Base-by-base conservation (phyloP, 2,888 invertebrate species). In the Thecophora atra region DNA sequence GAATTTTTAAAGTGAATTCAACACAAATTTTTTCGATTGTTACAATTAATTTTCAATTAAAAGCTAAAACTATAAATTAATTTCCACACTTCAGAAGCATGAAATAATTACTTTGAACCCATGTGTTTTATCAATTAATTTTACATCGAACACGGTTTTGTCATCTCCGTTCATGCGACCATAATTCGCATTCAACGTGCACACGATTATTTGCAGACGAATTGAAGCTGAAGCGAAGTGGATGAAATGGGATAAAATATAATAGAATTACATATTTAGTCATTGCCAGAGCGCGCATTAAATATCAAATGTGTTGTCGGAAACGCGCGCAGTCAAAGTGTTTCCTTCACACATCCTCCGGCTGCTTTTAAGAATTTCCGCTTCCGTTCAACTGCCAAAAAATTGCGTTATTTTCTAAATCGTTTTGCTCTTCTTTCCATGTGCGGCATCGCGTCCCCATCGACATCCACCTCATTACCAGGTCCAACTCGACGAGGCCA, bases 401-500 rank as follows among this genome's bases (percentile, higher is more conserved):
- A 68, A 70, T 70, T 52, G 70, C 62, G 37, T 70, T 63, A 70
- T 70, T 70, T 70, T 52, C 63, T 63, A 70, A 70, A 63, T 63
- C 15, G 70, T 52, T 70, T 70, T 70, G 51, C 70, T 70, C 54
- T 63, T 62, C 21, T 67, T 70, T 67, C 44, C 70, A 78, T 79
- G 76, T 79, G 79, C 26, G 76, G 76, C 76, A 79, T 6, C 47
- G 47, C 44, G 44, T 11, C 44, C 6, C 19, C 56, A 24, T 21
- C 56, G 56, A 19, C n/a, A n/a, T n/a, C n/a, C n/a, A n/a, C 19
- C 71, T 80, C 82, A 80, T 78, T 76, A 37, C 75, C 63, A 90
- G 90, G 86, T 91, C 67, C 90, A 94, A 28, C 86, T 97, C 77
- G 96, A 96, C 83, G 96, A 96, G 82, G 96, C 96, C 2, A 96